Evolutionary conservation across 2,888 invertebrate species (phyloP).

Genomic region (Archips crataeganus): DNA sequence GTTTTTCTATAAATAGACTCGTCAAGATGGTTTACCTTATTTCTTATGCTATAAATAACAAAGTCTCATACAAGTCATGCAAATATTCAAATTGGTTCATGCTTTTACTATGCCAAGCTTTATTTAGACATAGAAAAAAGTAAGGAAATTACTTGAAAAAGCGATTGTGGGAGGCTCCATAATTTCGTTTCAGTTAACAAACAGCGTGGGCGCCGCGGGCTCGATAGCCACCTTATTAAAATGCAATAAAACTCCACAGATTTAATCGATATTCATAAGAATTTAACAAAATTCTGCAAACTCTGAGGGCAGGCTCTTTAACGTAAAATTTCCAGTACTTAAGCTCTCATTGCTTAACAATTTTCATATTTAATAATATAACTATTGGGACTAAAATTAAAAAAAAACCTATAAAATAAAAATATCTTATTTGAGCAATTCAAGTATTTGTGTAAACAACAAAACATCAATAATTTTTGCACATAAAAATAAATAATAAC

Average conservation of each 20-base stretch:
- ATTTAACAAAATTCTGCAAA: constrained; percentile 43
- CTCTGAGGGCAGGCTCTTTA: background rate
- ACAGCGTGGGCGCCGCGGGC: constrained; percentile 54
- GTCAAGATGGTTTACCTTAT: no score
- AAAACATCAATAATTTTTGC: no score
- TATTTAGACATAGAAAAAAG: background rate
- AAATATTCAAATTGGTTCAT: no score
- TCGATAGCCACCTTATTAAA: constrained; percentile 64
- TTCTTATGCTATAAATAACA: no score
- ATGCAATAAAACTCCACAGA: constrained; percentile 68
- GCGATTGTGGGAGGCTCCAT: constrained; percentile 37
- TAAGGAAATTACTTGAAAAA: background rate
- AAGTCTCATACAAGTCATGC: no score
- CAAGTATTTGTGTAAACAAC: no score
- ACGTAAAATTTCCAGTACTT: constrained; percentile 14
- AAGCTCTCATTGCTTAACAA: background rate
- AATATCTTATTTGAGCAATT: no score
- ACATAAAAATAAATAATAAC: no score
- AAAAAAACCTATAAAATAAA: no score
- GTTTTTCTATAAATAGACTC: no score
- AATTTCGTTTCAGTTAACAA: constrained; percentile 52
- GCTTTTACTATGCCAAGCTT: background rate
- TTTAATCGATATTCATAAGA: constrained; percentile 66
- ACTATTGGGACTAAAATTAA: no score
- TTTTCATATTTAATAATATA: background rate